phyloP scores from a whole-genome alignment of 1,140 invertebrate genomes.

The Eriocheir sinensis region DNA sequence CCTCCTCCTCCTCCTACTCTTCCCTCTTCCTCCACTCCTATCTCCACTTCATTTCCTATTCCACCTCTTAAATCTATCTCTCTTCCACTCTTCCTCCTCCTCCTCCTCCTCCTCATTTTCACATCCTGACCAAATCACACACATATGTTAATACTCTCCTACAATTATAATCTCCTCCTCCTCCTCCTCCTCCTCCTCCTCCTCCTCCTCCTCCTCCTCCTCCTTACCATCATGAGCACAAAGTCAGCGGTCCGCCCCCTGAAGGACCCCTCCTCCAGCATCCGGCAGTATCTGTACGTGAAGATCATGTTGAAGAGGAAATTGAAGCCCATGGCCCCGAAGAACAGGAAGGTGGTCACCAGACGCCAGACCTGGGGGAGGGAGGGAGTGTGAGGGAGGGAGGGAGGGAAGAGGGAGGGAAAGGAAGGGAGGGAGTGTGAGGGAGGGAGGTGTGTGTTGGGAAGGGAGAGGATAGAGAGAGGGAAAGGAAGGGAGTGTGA shows the following conservation, averaged over 20 bases:
- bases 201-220: neutral
- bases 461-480: too few species aligned
- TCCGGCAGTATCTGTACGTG: conserved; percentile 98
- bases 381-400: neutral
- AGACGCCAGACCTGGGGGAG: conserved; percentile 93
- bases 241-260: conserved; percentile 98
- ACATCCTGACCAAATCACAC: too few species aligned
- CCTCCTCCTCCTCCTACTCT: conserved; percentile 3
- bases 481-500: too few species aligned
- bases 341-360: conserved; percentile 98
- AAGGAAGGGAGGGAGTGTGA: neutral
- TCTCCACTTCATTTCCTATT: too few species aligned
- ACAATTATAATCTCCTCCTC: too few species aligned
- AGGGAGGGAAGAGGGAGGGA: too few species aligned
- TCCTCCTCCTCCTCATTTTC: too few species aligned
- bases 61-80: too few species aligned
- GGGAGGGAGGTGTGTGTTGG: too few species aligned
- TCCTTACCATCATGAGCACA: conserved; percentile 95
- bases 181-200: too few species aligned
- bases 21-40: neutral
- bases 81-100: neutral
- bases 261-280: conserved; percentile 99
- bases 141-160: too few species aligned
- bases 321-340: conserved; percentile 98
- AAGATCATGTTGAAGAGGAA: conserved; percentile 99